phyloP scores from a whole-genome alignment of 2,113 vertebrate genomes.

The Casuarius casuarius region DNA sequence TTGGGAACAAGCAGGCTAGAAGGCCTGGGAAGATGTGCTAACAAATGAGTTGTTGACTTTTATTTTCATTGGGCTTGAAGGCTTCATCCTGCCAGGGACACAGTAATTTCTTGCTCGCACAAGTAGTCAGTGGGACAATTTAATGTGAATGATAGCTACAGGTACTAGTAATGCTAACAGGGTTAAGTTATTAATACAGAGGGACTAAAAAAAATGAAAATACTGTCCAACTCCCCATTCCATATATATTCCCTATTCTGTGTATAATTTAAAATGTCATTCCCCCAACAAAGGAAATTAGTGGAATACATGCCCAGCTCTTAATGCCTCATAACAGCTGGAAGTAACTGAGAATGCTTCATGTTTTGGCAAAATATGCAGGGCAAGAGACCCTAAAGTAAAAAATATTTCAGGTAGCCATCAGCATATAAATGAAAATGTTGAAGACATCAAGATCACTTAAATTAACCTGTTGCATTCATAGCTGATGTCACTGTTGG shows the following conservation, averaged over 20 bases:
- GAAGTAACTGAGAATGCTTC: not conserved
- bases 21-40: not conserved
- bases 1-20: not conserved
- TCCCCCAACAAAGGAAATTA: not conserved
- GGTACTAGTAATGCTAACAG: not conserved
- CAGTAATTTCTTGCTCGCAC: not conserved
- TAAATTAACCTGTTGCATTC: not conserved
- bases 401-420: not conserved
- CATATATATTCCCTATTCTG: accelerated
- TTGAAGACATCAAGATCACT: not conserved
- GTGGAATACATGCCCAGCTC: accelerated
- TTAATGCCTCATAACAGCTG: not conserved
- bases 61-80: not conserved
- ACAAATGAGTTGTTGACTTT: not conserved
- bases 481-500: not conserved
- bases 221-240: not conserved
- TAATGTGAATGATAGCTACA: not conserved
- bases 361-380: not conserved
- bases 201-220: not conserved
- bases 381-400: not conserved
- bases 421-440: not conserved
- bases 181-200: not conserved
- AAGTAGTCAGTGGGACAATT: not conserved
- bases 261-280: not conserved
- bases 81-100: not conserved